Percentiles rank a stretch among this genome's conserved stretches.
Conservation (phyloP, 2,888 invertebrate species). For the Physocephala rufipes region DNA sequence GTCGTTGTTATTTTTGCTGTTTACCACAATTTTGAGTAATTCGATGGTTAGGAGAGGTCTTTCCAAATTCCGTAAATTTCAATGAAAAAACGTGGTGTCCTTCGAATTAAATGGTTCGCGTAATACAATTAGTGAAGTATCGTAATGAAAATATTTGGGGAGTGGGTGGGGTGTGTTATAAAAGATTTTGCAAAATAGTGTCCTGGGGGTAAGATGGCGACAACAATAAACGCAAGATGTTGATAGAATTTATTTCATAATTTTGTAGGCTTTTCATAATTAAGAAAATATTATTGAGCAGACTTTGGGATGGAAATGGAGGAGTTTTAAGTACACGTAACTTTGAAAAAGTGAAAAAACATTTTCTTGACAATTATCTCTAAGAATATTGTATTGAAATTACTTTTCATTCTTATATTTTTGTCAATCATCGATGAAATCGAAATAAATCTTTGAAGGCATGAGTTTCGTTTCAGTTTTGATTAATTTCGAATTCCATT, state of each 20-base stretch:
- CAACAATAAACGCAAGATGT: slow-evolving; percentile 6
- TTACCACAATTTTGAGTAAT: background rate
- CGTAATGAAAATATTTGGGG: background rate
- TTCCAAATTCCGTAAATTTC: background rate
- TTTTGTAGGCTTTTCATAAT: too few species aligned
- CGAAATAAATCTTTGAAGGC: background rate
- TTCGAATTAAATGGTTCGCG: background rate
- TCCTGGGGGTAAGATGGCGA: background rate
- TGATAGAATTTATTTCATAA: background rate
- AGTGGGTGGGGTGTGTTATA: background rate
- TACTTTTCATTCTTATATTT: too few species aligned
- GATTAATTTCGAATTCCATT: background rate
- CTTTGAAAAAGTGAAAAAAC: too few species aligned
- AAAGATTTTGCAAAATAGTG: too few species aligned
- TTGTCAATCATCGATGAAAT: too few species aligned
- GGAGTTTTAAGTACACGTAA: too few species aligned
- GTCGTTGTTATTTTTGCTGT: background rate
- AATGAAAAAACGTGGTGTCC: background rate
- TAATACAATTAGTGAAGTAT: background rate
- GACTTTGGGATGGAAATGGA: too few species aligned
- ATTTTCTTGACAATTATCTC: too few species aligned
- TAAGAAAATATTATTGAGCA: too few species aligned
- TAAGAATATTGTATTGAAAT: too few species aligned
- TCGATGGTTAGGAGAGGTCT: background rate
- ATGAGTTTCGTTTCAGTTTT: background rate